Conservation (phyloP, 2,888 invertebrate genomes). For the Meiosimyza decipiens region DNA sequence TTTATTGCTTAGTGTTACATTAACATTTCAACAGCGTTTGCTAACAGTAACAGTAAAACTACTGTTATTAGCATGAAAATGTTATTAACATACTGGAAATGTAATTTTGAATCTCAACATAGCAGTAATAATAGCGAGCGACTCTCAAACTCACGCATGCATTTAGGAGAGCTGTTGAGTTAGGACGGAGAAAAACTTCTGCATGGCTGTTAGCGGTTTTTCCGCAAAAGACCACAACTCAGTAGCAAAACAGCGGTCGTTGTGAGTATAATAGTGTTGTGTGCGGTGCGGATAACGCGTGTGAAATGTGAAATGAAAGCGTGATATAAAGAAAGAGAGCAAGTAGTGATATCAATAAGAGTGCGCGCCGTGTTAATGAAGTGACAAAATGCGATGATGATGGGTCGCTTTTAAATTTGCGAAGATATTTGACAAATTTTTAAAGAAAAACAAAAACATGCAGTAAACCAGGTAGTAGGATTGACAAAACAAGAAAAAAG, state of each 20-base stretch:
- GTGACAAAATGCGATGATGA: background rate
- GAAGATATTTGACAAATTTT: slow-evolving; percentile 2
- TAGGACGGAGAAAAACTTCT: slow-evolving; percentile 1
- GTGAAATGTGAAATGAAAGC: background rate
- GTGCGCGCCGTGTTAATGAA: background rate
- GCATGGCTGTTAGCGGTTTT: slow-evolving; percentile 20
- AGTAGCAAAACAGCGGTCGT: slow-evolving; percentile 23
- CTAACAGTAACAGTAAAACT: background rate
- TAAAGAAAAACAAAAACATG: slow-evolving; percentile 11
- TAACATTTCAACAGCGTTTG: background rate
- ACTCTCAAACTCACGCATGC: background rate
- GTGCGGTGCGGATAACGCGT: slow-evolving; percentile 5
- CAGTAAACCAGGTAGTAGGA: slow-evolving; percentile 16
- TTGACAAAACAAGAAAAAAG: background rate
- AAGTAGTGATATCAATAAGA: background rate
- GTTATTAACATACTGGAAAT: background rate
- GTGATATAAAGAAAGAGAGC: background rate
- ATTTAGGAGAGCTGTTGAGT: background rate
- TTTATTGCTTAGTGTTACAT: no score
- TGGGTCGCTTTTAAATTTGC: background rate
- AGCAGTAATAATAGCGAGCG: background rate
- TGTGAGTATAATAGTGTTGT: slow-evolving; percentile 9
- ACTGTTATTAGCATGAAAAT: background rate
- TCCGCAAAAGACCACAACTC: background rate
- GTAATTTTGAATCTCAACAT: background rate